Base-by-base conservation (phyloP, 1,140 invertebrate species). In the Drosophila elegans region DNA sequence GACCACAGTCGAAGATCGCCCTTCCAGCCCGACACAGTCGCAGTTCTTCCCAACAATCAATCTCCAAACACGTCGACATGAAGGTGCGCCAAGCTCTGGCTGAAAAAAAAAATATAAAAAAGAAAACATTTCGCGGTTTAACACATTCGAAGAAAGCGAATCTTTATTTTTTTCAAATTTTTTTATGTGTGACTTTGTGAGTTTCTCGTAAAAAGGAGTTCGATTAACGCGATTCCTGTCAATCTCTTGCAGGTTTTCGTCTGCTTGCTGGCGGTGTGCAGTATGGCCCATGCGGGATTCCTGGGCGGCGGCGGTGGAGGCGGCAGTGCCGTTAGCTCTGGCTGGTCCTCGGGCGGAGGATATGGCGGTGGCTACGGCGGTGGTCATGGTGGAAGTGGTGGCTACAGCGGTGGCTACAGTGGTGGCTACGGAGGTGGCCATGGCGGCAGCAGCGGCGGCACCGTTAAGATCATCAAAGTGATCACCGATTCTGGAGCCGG, bases 241-340 rank as follows among this genome's bases (percentile, higher is more conserved):
- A 16, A 45, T 78, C 49, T 48, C 29, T 53, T 44, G 29, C 36
- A 88, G 88, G 77, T 91, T 68, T 91, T 90, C 63, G 88, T 91
- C 72, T 91, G 88, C 61, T 74, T 91, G 69, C 80, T 91, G 36
- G 88, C 88, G 52, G 74, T 74, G 36, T 91, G 88, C 80, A 85
- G 88, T 41, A 55, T 88, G 69, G 80, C 88, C 53, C 83, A 88
- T 16, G 88, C 82, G 5, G 88, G 88, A 36, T 90, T 90, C 80
- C 74, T 90, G 39, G 78, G 78, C 41, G 85, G 83, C 36, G 55
- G 78, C 67, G 34, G 69, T 2, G 57, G 74, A 25, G 55, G 45
- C 2, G 60, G 64, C 13, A 59, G 75, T 29, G 73, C 76, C 38
- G 48, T 77, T 41, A 84, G 81, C 48, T 79, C 78, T 7, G 62